Percentiles rank a stretch among this genome's conserved stretches.
Conservation (phyloP, 1,140 invertebrate species). For the Steinernema feltiae region DNA sequence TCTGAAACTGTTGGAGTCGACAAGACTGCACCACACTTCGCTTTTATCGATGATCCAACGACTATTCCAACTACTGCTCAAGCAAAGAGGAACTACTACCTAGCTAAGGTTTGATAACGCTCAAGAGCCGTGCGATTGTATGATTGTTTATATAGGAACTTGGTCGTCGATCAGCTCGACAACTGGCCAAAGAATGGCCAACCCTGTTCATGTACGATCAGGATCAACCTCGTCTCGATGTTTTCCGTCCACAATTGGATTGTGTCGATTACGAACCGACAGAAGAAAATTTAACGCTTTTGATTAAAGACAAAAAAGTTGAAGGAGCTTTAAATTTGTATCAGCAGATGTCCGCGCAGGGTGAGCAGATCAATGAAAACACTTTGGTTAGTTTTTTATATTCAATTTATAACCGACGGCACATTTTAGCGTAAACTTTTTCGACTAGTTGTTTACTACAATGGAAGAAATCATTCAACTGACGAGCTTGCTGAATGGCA, state of each 20-base stretch:
- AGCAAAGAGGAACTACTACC: constrained; percentile 41
- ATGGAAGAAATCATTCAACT: constrained; percentile 17
- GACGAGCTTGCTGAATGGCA: constrained; percentile 25
- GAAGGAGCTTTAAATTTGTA: not conserved
- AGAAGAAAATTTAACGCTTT: not conserved
- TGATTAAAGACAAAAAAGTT: not conserved
- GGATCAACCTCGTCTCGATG: constrained; percentile 47
- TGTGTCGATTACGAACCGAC: not conserved
- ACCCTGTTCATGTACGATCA: constrained; percentile 56
- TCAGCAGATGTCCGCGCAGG: not conserved
- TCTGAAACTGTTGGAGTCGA: constrained; percentile 50
- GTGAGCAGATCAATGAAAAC: not conserved
- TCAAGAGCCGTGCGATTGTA: no score
- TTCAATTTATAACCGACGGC: not conserved
- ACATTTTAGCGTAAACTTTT: constrained; percentile 24
- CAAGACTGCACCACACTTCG: constrained; percentile 53
- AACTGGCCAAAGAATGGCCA: constrained; percentile 55
- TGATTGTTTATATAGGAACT: constrained; percentile 42
- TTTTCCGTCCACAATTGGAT: constrained; percentile 33
- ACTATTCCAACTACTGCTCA: constrained; percentile 44
- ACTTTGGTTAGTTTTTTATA: not conserved
- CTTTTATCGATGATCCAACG: constrained; percentile 54
- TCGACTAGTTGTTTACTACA: constrained; percentile 28
- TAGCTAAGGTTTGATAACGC: constrained; percentile 40
- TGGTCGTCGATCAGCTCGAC: constrained; percentile 48